Base-by-base conservation (phyloP, 1,140 invertebrate genomes). In the Drosophila carrolli region DNA sequence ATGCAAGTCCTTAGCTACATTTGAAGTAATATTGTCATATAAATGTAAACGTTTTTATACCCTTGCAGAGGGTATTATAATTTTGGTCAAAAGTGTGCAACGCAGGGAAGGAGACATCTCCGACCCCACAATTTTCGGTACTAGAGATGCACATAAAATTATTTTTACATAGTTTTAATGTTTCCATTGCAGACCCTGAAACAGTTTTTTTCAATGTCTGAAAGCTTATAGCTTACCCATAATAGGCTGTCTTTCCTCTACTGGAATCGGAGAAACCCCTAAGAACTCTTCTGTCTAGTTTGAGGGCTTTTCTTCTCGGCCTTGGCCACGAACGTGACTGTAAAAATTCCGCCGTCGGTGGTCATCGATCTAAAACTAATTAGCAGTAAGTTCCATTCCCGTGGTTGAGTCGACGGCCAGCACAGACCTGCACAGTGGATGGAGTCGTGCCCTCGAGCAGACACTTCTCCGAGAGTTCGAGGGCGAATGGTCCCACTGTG, bases 341-440 rank as follows among this genome's bases (percentile, higher is more conserved):
- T 58, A 32, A 27, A 27, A 55, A 54, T 35, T 67, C 46, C 61
- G 59, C 72, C 67, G 71, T 74, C 59, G 43, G 41, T 76, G 66
- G 77, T 68, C 80, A 88, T 90, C 80, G 88, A 91, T 91, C 85
- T 83, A 75, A 81, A 83, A 78, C 88, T 83, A 90, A 90, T 90
- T 90, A 90, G 75, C 79, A 88, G 81, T 66, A 75, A 78, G 67
- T 88, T 91, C 51, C 66, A 65, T 38, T 74, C 29, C 48, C 43
- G 53, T 23, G 59, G 38, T 11, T n/a, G 9, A 46, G 32, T 35
- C 43, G 53, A 66, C 10, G 47, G 35, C 47, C 35, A 23, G 40
- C 32, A 46, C 5, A 29, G 27, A 4, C 40, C 3, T 9, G 56
- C 43, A 78, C 56, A 59, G 71, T 72, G 56, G 50, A 19, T 13